A percentile compares a stretch with the other conserved stretches of the same genome.
Conservation (phyloP, 1,140 invertebrate species). For the Drosophila murphyi region DNA sequence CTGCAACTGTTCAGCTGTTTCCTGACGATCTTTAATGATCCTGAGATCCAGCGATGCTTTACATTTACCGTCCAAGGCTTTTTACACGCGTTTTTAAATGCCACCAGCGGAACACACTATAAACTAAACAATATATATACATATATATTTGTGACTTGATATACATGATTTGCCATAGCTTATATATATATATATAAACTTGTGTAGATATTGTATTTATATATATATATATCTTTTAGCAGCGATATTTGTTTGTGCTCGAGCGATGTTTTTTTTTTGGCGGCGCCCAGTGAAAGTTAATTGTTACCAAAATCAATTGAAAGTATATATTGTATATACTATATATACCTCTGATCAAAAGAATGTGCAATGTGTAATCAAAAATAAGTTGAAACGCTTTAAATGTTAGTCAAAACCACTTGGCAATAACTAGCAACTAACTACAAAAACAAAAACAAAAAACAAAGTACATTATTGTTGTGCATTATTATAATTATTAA, state of each 20-base stretch:
- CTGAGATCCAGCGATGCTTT: slow-evolving; percentile 45
- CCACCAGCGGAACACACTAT: slow-evolving; percentile 44
- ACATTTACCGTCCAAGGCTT: slow-evolving; percentile 69
- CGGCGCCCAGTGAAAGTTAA: slow-evolving; percentile 48
- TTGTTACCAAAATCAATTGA: slow-evolving; percentile 43
- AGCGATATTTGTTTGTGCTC: slow-evolving; percentile 33
- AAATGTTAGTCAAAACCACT: slow-evolving; percentile 65
- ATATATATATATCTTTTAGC: slow-evolving; percentile 13
- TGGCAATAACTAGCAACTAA: slow-evolving; percentile 67
- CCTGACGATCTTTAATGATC: slow-evolving; percentile 15
- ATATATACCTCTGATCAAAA: slow-evolving; percentile 35
- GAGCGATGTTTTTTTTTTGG: slow-evolving; percentile 11
- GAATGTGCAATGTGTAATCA: slow-evolving; percentile 66
- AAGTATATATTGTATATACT: not conserved
- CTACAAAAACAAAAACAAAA: slow-evolving; percentile 41
- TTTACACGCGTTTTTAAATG: slow-evolving; percentile 27
- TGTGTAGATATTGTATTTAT: slow-evolving; percentile 8
- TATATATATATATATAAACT: slow-evolving; percentile 24
- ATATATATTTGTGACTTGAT: slow-evolving; percentile 45
- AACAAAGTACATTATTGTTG: slow-evolving; percentile 52
- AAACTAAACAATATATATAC: slow-evolving; percentile 19
- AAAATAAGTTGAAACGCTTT: slow-evolving; percentile 58
- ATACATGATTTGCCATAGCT: slow-evolving; percentile 67
- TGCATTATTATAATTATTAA: slow-evolving; percentile 53
- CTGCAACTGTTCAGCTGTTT: slow-evolving; percentile 50